These are phyloP conservation scores for Nysson spinosus DNA, from an alignment of 2,888 invertebrate species.

Conservation along the genomic window DNA sequence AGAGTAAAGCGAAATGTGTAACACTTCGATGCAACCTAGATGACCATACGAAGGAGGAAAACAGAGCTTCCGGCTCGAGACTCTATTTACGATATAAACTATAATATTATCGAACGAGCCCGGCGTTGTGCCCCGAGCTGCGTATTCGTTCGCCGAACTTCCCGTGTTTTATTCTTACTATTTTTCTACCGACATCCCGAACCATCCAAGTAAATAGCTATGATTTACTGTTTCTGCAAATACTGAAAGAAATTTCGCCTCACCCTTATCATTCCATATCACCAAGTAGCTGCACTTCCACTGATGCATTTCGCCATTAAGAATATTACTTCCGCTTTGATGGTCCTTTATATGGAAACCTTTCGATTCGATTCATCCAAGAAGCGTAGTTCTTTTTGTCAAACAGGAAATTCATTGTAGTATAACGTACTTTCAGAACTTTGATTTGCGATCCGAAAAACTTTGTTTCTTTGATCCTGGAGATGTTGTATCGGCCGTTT, in stretches of 20 bases:
- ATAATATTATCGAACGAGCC: slow-evolving; percentile 42
- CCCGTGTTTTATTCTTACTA: slow-evolving; percentile 13
- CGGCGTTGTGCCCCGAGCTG: neutral
- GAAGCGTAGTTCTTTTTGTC: too few relatives aligned
- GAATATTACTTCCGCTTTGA: too few relatives aligned
- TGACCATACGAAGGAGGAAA: slow-evolving; percentile 50
- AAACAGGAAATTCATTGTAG: too few relatives aligned
- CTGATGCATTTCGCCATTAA: neutral
- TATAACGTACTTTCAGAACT: too few relatives aligned
- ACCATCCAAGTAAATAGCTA: slow-evolving; percentile 31
- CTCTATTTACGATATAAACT: slow-evolving; percentile 45
- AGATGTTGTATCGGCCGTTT: too few relatives aligned
- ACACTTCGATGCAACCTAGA: slow-evolving; percentile 59
- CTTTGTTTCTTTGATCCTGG: too few relatives aligned
- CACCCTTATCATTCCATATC: slow-evolving; percentile 13
- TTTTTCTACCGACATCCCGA: slow-evolving; percentile 32
- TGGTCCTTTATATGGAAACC: too few relatives aligned
- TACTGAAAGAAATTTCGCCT: neutral
- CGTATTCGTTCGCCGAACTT: slow-evolving; percentile 37
- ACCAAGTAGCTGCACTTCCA: neutral
- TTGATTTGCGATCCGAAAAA: too few relatives aligned
- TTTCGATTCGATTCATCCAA: too few relatives aligned
- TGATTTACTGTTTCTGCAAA: slow-evolving; percentile 30
- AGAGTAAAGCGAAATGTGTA: slow-evolving; percentile 47
- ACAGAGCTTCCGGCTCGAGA: slow-evolving; percentile 40